phyloP scores from a whole-genome alignment of 2,797 vertebrate genomes.

The Sebastes cheni region DNA sequence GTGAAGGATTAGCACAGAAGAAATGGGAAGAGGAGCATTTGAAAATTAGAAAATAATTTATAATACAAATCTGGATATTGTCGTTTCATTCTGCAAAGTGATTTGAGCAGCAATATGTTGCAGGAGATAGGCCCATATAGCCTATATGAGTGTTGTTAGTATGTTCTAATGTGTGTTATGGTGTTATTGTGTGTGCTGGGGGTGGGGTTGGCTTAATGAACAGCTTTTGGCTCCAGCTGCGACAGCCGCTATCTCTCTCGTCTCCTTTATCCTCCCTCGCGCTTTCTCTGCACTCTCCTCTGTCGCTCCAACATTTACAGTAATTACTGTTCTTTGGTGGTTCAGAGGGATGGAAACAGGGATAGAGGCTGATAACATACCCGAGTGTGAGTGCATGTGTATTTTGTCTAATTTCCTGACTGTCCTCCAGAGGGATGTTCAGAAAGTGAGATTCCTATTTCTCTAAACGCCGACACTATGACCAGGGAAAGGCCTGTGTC shows the following conservation, averaged over 20 bases:
- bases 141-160: neutral
- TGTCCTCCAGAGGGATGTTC: conserved; percentile 17
- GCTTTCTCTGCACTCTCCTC: conserved; percentile 33
- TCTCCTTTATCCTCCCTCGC: conserved; percentile 53
- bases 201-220: conserved; percentile 58
- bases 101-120: conserved; percentile 31
- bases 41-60: conserved; percentile 24
- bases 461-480: neutral
- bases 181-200: conserved; percentile 26
- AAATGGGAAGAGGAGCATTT: neutral
- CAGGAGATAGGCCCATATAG: conserved; percentile 12
- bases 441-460: conserved; percentile 13
- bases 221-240: conserved; percentile 60
- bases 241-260: conserved; percentile 45
- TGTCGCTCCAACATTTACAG: conserved; percentile 49
- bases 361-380: conserved; percentile 32
- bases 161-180: conserved; percentile 3
- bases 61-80: conserved; percentile 26
- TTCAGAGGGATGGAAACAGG: conserved; percentile 30
- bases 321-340: conserved; percentile 58
- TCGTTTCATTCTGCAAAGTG: conserved; percentile 23
- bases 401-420: conserved; percentile 42
- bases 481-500: conserved; percentile 5
- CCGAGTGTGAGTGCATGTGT: conserved; percentile 21
- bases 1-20: neutral